These are phyloP conservation scores for Drosophila borealis DNA, from an alignment of 2,888 invertebrate genomes.

Conservation along the genomic window DNA sequence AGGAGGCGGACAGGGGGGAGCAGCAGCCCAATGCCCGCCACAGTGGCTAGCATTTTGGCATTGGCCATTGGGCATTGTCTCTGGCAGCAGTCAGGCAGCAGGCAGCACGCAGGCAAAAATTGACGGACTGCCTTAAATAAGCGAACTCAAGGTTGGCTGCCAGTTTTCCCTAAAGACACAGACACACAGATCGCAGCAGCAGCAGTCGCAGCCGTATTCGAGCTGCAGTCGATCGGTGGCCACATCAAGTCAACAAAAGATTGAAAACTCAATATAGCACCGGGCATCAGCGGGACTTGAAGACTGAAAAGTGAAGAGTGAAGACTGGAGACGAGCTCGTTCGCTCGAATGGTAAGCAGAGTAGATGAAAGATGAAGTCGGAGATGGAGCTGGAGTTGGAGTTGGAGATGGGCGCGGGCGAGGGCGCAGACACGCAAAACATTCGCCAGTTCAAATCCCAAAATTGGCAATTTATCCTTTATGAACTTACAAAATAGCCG, in stretches of 20 bases:
- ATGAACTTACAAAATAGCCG: conserved; percentile 83
- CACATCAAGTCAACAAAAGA: conserved; percentile 81
- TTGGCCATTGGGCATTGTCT: conserved; percentile 69
- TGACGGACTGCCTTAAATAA: conserved; percentile 80
- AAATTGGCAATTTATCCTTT: conserved; percentile 83
- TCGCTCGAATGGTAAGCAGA: conserved; percentile 45
- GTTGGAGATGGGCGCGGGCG: conserved; percentile 1
- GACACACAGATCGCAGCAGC: conserved; percentile 24
- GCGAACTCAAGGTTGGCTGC: conserved; percentile 80
- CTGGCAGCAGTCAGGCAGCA: conserved; percentile 24
- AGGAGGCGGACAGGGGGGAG: conserved; percentile 5
- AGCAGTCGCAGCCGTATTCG: conserved; percentile 2
- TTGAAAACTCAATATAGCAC: conserved; percentile 83
- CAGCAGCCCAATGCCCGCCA: conserved; percentile 55
- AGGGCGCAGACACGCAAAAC: conserved; percentile 73
- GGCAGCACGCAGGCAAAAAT: conserved; percentile 44
- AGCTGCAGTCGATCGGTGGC: conserved; percentile 73
- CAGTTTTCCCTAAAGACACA: conserved; percentile 80
- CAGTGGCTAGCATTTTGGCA: conserved; percentile 80
- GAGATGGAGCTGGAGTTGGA: background rate
- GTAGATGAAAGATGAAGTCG: conserved; percentile 56
- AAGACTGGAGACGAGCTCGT: conserved; percentile 18
- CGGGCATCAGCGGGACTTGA: conserved; percentile 48
- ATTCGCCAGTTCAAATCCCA: conserved; percentile 81
- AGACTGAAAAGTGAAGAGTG: conserved; percentile 13